phyloP scores from a whole-genome alignment of 2,888 invertebrate species.

The Melanchra persicariae region DNA sequence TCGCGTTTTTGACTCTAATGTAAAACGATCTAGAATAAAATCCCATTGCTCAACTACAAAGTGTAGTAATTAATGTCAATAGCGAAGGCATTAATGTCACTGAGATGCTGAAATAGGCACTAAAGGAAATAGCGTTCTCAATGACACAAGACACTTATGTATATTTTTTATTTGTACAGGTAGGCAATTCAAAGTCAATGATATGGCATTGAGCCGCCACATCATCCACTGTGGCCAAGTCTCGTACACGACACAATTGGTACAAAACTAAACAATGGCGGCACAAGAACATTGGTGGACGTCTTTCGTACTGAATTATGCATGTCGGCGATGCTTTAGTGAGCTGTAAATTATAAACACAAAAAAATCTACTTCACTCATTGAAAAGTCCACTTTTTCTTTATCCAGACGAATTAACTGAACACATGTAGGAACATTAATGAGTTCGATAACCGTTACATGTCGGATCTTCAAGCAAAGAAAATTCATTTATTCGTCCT shows the following conservation, averaged over 20 bases:
- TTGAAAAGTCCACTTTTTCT: constrained; percentile 79
- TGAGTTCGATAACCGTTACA: constrained; percentile 71
- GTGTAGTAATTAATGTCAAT: constrained; percentile 57
- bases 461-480: constrained; percentile 68
- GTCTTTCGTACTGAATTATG: constrained; percentile 86
- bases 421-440: constrained; percentile 66
- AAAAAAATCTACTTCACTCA: constrained; percentile 78
- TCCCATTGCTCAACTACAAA: constrained; percentile 42
- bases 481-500: constrained; percentile 67
- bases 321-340: constrained; percentile 84
- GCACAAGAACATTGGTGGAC: constrained; percentile 82
- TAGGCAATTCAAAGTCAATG: constrained; percentile 58
- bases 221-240: constrained; percentile 65
- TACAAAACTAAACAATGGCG: constrained; percentile 80
- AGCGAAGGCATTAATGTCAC: constrained; percentile 40
- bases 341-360: constrained; percentile 84
- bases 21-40: constrained; percentile 55
- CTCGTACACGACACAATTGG: constrained; percentile 69
- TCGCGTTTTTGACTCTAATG: constrained; percentile 54
- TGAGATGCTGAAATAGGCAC: constrained; percentile 51
- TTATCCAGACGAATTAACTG: constrained; percentile 73
- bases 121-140: constrained; percentile 61
- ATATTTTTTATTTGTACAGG: constrained; percentile 45
- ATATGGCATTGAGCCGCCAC: constrained; percentile 64
- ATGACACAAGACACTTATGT: constrained; percentile 53